Evolutionary conservation across 2,113 vertebrate genomes (phyloP).

Genomic region (Globicephala melas): DNA sequence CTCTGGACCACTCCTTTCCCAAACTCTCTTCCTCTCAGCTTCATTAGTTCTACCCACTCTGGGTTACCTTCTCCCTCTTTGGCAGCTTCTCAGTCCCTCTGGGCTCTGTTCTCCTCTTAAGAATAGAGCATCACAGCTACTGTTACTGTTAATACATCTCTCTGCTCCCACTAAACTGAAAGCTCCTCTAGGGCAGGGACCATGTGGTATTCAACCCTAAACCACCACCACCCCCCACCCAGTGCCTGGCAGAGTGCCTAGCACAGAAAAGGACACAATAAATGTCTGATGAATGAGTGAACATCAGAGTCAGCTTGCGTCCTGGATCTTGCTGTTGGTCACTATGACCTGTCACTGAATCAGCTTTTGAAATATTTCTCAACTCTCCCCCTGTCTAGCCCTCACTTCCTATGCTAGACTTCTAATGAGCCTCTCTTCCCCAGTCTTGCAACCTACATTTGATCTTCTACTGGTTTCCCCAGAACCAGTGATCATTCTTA

Average conservation of each 20-base stretch:
- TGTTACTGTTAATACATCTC: neutral
- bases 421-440: neutral
- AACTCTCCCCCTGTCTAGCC: neutral
- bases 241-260: neutral
- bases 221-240: accelerated
- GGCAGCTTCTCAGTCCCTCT: neutral
- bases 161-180: neutral
- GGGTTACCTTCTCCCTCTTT: neutral
- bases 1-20: neutral
- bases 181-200: neutral
- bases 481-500: neutral
- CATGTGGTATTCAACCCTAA: neutral
- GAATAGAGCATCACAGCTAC: neutral
- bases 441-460: neutral
- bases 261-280: neutral
- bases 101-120: neutral
- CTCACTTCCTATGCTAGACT: neutral
- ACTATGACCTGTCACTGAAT: neutral
- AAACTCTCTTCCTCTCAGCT: neutral
- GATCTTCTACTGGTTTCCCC: neutral
- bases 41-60: neutral
- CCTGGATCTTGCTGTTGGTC: neutral
- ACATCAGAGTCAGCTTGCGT: neutral
- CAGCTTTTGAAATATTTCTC: neutral
- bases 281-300: neutral